phyloP scores from a whole-genome alignment of 2,113 vertebrate species.

The Emydura subglobosa region DNA sequence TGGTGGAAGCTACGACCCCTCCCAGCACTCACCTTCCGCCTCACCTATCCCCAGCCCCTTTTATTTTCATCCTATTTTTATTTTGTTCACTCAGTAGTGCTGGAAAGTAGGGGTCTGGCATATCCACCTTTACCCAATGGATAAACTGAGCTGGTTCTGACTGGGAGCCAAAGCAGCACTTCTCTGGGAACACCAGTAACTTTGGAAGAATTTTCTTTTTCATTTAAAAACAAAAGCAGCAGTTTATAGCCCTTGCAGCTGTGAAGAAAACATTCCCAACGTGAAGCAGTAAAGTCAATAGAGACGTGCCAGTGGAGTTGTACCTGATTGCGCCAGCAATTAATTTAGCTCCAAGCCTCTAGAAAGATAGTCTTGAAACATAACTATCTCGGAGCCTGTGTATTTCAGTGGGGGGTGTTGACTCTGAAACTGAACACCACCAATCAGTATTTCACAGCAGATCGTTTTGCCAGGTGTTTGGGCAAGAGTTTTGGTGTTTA shows the following conservation, averaged over 20 bases:
- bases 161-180: neutral
- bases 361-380: neutral
- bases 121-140: neutral
- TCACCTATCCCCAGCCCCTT: neutral
- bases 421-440: neutral
- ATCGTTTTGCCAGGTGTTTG: neutral
- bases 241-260: neutral
- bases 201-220: neutral
- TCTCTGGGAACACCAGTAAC: neutral
- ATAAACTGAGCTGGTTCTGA: neutral
- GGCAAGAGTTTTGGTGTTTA: neutral
- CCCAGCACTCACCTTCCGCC: neutral
- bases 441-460: neutral
- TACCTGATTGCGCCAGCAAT: neutral
- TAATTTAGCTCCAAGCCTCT: neutral
- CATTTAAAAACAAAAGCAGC: neutral
- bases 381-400: neutral
- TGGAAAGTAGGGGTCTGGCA: accelerated
- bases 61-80: neutral
- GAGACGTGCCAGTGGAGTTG: neutral
- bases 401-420: neutral
- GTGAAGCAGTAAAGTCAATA: neutral
- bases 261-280: neutral
- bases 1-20: neutral
- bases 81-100: neutral